Evolutionary conservation across 2,113 vertebrate genomes (phyloP).

Genomic region (Shinisaurus crocodilurus): DNA sequence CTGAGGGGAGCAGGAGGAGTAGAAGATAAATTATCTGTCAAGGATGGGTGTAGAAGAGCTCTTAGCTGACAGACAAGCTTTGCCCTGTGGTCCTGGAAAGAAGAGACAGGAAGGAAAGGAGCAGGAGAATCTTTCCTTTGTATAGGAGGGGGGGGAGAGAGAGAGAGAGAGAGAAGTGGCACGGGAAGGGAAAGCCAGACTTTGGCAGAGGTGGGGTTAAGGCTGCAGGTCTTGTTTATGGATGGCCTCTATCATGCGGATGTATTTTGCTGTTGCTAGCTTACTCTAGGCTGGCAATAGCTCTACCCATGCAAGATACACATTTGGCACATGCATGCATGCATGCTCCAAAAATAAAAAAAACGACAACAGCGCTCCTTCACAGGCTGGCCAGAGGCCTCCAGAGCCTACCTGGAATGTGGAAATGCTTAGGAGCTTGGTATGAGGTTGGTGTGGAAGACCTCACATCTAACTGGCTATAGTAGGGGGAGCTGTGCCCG

Average conservation of each 20-base stretch:
- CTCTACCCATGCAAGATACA: conserved; percentile 63
- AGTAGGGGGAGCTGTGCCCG: conserved; percentile 97
- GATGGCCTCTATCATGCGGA: conserved; percentile 67
- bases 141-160: conserved; percentile 13
- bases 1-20: conserved; percentile 68
- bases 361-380: conserved; percentile 50
- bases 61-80: conserved; percentile 43
- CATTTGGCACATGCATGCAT: conserved; percentile 63
- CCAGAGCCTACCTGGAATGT: conserved; percentile 97
- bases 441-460: conserved; percentile 94
- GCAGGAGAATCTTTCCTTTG: background rate
- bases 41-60: background rate
- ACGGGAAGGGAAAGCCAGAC: conserved; percentile 22
- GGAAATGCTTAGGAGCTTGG: conserved; percentile 99
- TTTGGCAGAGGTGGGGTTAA: conserved; percentile 27
- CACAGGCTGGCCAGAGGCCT: conserved; percentile 23
- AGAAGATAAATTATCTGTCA: conserved; percentile 73
- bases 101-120: background rate
- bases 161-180: background rate
- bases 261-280: conserved; percentile 62
- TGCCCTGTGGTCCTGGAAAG: conserved; percentile 6
- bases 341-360: background rate
- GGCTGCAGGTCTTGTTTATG: conserved; percentile 72
- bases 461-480: conserved; percentile 95
- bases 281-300: conserved; percentile 62